Evolutionary conservation across 2,888 invertebrate genomes (phyloP).

Genomic region (Choristoneura rosaceana): DNA sequence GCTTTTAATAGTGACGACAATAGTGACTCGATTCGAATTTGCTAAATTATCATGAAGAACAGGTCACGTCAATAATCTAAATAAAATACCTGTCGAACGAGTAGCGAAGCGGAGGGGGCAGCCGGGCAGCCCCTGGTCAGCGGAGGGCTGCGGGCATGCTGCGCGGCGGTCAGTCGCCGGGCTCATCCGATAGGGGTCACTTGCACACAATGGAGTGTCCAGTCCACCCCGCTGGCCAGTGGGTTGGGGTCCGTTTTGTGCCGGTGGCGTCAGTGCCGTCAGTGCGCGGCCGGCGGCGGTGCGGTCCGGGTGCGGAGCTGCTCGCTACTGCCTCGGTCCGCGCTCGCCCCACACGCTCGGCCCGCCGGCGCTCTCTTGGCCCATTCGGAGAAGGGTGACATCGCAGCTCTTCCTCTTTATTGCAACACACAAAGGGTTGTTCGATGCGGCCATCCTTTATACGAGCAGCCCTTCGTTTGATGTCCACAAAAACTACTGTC

Average conservation of each 20-base stretch:
- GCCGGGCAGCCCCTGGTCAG: conserved; percentile 75
- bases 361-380: conserved; percentile 62
- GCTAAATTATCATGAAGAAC: conserved; percentile 27
- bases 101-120: conserved; percentile 74
- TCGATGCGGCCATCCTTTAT: conserved; percentile 48
- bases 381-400: conserved; percentile 80
- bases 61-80: conserved; percentile 60
- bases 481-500: conserved; percentile 11
- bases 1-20: conserved; percentile 25
- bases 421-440: conserved; percentile 68
- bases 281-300: conserved; percentile 68
- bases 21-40: conserved; percentile 6
- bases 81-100: conserved; percentile 78
- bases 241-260: conserved; percentile 57
- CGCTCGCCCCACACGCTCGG: conserved; percentile 63
- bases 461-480: conserved; percentile 22
- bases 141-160: conserved; percentile 76
- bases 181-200: conserved; percentile 75
- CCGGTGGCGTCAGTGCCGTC: conserved; percentile 42
- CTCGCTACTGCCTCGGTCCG: conserved; percentile 71
- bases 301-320: conserved; percentile 79
- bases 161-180: conserved; percentile 72
- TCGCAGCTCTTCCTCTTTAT: conserved; percentile 74
- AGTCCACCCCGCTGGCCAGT: conserved; percentile 58
- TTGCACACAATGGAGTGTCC: conserved; percentile 75